These are phyloP conservation scores for Galaxias olidus DNA, from an alignment of 2,797 vertebrate genomes.

Conservation along the genomic window DNA sequence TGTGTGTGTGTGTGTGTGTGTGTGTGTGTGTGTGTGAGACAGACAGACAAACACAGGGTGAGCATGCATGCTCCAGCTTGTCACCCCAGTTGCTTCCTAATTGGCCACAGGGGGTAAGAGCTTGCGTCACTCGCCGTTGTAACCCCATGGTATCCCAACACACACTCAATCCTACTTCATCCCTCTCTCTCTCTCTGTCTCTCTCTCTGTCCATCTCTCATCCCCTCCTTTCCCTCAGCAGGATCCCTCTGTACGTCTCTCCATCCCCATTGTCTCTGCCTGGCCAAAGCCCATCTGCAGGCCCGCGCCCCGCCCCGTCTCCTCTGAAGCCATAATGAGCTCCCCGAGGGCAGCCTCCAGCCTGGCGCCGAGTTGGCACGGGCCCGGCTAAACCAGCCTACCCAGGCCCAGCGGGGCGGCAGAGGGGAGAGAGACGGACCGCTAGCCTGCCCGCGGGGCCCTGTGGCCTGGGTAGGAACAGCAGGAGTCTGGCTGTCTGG, in stretches of 20 bases:
- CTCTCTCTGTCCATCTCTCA: conserved; percentile 29
- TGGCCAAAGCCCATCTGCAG: too few relatives aligned
- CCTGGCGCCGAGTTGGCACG: too few relatives aligned
- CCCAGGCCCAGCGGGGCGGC: too few relatives aligned
- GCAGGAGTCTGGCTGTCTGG: too few relatives aligned
- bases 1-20: conserved; percentile 20
- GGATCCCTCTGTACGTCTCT: conserved; percentile 50
- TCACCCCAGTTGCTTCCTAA: conserved; percentile 43
- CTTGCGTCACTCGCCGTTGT: conserved; percentile 27
- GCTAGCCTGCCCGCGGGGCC: too few relatives aligned
- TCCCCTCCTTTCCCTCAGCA: conserved; percentile 35
- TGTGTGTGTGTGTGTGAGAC: conserved; percentile 23
- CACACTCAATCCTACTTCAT: conserved; percentile 15
- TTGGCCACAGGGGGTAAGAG: conserved; percentile 58
- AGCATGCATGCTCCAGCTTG: too few relatives aligned
- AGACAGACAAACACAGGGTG: too few relatives aligned
- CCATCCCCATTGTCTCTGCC: background rate
- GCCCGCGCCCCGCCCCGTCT: too few relatives aligned
- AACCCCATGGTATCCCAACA: conserved; percentile 25
- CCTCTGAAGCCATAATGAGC: conserved; percentile 59
- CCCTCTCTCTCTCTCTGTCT: conserved; percentile 34
- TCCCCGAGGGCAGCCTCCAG: conserved; percentile 50
- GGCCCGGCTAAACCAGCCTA: too few relatives aligned
- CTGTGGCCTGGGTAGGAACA: too few relatives aligned
- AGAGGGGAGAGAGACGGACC: too few relatives aligned